phyloP scores from a whole-genome alignment of 2,888 invertebrate species.

The Pyrrhosoma nymphula region DNA sequence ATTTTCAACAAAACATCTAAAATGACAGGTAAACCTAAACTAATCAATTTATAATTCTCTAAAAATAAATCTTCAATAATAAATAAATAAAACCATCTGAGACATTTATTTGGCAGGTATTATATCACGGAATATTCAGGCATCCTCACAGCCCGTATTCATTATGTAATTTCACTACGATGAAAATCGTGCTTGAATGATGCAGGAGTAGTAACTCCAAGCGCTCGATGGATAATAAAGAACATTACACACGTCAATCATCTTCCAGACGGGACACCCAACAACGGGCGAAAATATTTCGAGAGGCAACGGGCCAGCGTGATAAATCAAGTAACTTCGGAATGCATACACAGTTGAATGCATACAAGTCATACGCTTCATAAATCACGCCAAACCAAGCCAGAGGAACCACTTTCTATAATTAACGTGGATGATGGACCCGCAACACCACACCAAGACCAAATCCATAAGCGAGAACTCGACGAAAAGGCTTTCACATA shows the following conservation, averaged over 20 bases:
- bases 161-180: background rate
- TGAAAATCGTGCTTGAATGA: background rate
- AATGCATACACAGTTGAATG: background rate
- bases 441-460: background rate
- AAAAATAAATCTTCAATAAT: too few species aligned
- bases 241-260: background rate
- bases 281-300: background rate
- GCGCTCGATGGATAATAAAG: background rate
- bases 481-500: background rate
- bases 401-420: background rate
- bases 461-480: background rate
- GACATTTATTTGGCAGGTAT: too few species aligned
- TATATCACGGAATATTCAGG: too few species aligned
- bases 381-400: background rate
- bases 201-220: background rate
- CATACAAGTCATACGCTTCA: background rate
- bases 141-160: too few species aligned
- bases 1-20: too few species aligned
- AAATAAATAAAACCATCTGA: too few species aligned
- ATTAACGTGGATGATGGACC: background rate
- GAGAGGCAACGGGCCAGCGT: background rate
- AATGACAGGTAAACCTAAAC: too few species aligned
- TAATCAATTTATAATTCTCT: too few species aligned
- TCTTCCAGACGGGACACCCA: background rate
- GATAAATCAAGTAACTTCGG: background rate